Evolutionary conservation across 2,888 invertebrate genomes (phyloP), one percentile per base, ranked within the genome.

Genomic region (Eumacrocentrus americanus): DNA sequence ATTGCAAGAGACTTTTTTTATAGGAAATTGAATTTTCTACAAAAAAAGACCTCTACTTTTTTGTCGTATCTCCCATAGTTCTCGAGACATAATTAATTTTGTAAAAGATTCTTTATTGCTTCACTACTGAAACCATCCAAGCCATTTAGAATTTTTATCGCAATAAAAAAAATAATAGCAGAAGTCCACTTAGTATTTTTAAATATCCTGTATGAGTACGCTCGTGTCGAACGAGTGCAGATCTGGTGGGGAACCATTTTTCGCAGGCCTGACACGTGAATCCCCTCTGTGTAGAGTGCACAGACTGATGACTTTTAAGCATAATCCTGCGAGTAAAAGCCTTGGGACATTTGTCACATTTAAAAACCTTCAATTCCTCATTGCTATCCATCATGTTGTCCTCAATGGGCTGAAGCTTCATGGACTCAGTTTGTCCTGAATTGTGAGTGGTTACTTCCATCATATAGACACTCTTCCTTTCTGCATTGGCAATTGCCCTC

Each of bases 151-250:
- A n/a, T n/a, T n/a, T 82, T 81, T 68, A 86, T 37, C 9, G 18
- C 2, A 22, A 34, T 16, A 34, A 38, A 29, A 23, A 1, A 18
- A 34, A 14, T 14, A 44, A 38, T 57, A 85, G 64, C n/a, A n/a
- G n/a, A n/a, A n/a, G n/a, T n/a, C n/a, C n/a, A n/a, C n/a, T n/a
- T n/a, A n/a, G n/a, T n/a, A n/a, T n/a, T n/a, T n/a, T n/a, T n/a
- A n/a, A n/a, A n/a, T n/a, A n/a, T n/a, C 88, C 89, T 0, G 88
- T 87, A 79, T 91, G 91, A 52, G 87, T 87, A 58, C 89, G 84
- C 79, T 84, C 84, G 78, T 91, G 91, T 0, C 91, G 85, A 38
- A 85, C 83, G 23, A 90, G 81, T n/a, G 88, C 88, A 58, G 88
- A 86, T 67, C 84, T 79, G 1, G 89, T 87, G 7, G 89, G 87